A percentile compares a stretch with the other conserved stretches of the same genome.
These are phyloP conservation scores for Anastrepha ludens DNA, from an alignment of 1,140 invertebrate genomes.

Conservation along the genomic window DNA sequence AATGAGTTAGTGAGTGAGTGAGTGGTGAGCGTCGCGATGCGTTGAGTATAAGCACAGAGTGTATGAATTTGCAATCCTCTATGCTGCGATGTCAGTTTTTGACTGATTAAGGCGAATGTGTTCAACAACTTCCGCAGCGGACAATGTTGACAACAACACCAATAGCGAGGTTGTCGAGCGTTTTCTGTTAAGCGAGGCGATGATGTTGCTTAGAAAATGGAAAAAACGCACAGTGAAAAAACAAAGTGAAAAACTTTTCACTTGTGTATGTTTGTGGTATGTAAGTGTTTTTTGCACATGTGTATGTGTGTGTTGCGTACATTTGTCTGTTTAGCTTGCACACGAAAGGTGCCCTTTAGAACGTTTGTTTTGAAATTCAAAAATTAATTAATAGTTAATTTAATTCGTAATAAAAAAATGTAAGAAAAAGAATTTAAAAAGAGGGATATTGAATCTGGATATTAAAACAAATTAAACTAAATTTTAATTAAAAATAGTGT, in stretches of 20 bases:
- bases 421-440: too few relatives aligned
- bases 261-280: too few relatives aligned
- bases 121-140: constrained; percentile 34
- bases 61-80: not conserved
- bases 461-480: too few relatives aligned
- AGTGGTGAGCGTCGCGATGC: too few relatives aligned
- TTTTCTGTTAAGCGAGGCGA: not conserved
- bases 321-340: not conserved
- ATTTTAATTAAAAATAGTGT: too few relatives aligned
- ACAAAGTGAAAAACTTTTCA: not conserved
- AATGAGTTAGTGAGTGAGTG: not conserved
- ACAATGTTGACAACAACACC: constrained; percentile 32
- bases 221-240: not conserved
- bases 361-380: too few relatives aligned
- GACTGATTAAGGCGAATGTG: constrained; percentile 21
- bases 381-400: too few relatives aligned
- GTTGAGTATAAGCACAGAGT: not conserved
- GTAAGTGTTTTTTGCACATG: not conserved
- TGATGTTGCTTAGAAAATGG: not conserved
- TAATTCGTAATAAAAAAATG: too few relatives aligned
- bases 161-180: not conserved
- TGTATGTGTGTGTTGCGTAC: not conserved
- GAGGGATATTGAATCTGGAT: too few relatives aligned
- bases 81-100: not conserved
- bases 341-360: too few relatives aligned